A percentile compares a stretch with the other conserved stretches of the same genome.
Conservation (phyloP, 35 echinoderm and acorn worm species). For the Strongylocentrotus purpuratus region DNA sequence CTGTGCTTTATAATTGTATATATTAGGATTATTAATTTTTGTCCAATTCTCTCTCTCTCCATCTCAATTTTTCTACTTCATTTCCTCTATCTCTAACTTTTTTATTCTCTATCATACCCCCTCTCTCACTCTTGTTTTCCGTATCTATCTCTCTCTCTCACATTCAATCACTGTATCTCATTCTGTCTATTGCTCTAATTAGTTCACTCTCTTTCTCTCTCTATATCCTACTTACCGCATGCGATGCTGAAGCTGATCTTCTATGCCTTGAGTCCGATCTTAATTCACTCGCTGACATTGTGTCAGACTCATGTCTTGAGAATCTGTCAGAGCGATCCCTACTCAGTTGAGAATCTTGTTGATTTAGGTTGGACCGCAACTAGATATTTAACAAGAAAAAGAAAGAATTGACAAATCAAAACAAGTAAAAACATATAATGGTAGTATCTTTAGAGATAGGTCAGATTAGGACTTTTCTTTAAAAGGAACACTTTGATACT, state of each 20-base stretch:
- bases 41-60: no score
- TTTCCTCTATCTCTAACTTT: no score
- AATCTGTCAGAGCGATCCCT: conserved; percentile 21
- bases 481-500: no score
- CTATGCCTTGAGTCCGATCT: neutral
- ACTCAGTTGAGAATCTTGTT: neutral
- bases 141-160: neutral
- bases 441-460: no score
- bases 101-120: no score
- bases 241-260: neutral
- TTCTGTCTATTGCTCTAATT: neutral
- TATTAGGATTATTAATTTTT: no score
- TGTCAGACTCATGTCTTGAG: conserved; percentile 40
- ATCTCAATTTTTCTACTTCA: no score
- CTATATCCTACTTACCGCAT: neutral
- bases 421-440: no score
- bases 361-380: neutral
- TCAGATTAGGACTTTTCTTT: no score
- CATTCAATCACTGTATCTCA: neutral
- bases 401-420: neutral
- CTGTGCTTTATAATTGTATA: no score
- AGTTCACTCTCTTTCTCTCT: neutral
- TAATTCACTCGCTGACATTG: conserved; percentile 45
- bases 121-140: no score
- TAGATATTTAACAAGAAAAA: neutral